These are phyloP conservation scores for Pseudococcus viburni DNA, from an alignment of 2,888 invertebrate species.

Conservation along the genomic window DNA sequence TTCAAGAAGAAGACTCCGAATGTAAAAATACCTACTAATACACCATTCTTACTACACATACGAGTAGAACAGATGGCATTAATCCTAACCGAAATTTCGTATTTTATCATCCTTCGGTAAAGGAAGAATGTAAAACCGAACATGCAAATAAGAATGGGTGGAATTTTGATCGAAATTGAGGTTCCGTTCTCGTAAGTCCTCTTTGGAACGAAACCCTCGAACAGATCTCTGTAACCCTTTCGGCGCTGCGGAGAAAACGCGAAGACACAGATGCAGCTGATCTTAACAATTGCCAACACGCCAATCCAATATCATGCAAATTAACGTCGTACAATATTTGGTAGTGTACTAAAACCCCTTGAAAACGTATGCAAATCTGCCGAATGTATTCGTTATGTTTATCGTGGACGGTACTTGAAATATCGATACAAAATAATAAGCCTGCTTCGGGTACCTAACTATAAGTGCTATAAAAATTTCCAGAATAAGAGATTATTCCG, in stretches of 20 bases:
- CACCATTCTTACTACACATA: slow-evolving; percentile 30
- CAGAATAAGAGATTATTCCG: slow-evolving; percentile 60
- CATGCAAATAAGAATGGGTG: slow-evolving; percentile 66
- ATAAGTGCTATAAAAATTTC: slow-evolving; percentile 50
- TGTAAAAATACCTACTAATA: slow-evolving; percentile 51
- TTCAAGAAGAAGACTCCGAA: slow-evolving; percentile 53
- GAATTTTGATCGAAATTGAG: slow-evolving; percentile 64
- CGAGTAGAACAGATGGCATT: slow-evolving; percentile 63
- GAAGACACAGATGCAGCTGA: slow-evolving; percentile 66
- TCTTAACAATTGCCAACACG: slow-evolving; percentile 66
- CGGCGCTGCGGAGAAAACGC: slow-evolving; percentile 16
- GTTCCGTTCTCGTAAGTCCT: slow-evolving; percentile 40
- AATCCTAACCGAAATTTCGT: slow-evolving; percentile 66
- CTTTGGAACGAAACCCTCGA: slow-evolving; percentile 53
- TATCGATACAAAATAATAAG: slow-evolving; percentile 66
- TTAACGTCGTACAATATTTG: slow-evolving; percentile 64
- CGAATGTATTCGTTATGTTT: slow-evolving; percentile 66
- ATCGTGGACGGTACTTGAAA: slow-evolving; percentile 66
- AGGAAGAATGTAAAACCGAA: slow-evolving; percentile 61
- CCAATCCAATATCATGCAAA: slow-evolving; percentile 66
- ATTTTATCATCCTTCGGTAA: slow-evolving; percentile 62
- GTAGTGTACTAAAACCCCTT: slow-evolving; percentile 52
- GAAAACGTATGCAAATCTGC: slow-evolving; percentile 64
- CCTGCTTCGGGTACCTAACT: slow-evolving; percentile 37
- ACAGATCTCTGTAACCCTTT: slow-evolving; percentile 60